These are phyloP conservation scores for Agrotis exclamationis DNA, from an alignment of 2,888 invertebrate genomes.

Conservation along the genomic window DNA sequence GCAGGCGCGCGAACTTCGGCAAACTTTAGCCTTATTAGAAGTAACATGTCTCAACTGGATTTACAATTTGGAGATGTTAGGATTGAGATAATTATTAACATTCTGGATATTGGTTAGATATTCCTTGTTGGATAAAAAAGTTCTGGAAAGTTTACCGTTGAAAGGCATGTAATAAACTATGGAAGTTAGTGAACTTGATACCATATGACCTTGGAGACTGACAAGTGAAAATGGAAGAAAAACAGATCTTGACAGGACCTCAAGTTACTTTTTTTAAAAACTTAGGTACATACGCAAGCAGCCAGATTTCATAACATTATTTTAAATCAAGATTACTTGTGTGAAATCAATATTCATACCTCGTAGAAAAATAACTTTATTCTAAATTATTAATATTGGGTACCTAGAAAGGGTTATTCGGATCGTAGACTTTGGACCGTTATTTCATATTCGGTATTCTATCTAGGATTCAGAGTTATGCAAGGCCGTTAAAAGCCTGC, in stretches of 20 bases:
- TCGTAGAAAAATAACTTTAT: background rate
- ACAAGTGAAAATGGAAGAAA: background rate
- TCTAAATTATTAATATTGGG: conserved; percentile 22
- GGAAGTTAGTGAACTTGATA: background rate
- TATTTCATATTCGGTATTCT: conserved; percentile 49
- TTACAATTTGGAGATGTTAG: conserved; percentile 63
- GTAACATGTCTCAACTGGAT: conserved; percentile 67
- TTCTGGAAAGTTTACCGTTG: conserved; percentile 17
- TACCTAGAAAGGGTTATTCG: conserved; percentile 13
- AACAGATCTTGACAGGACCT: background rate
- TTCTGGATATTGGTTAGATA: conserved; percentile 20
- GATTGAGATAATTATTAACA: conserved; percentile 40
- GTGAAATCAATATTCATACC: background rate
- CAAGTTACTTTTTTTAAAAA: background rate
- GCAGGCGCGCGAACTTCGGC: conserved; percentile 55
- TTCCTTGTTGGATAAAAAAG: conserved; percentile 35
- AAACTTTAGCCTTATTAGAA: conserved; percentile 64
- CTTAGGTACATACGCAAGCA: too few species aligned
- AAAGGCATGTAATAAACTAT: conserved; percentile 13
- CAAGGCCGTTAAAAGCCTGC: conserved; percentile 43
- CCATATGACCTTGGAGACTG: too few species aligned
- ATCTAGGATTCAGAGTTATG: conserved; percentile 43
- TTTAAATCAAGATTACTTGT: background rate
- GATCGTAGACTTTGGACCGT: conserved; percentile 5
- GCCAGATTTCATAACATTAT: too few species aligned